These are phyloP conservation scores for Oceanodroma tethys DNA, from an alignment of 2,113 vertebrate species.

Conservation along the genomic window DNA sequence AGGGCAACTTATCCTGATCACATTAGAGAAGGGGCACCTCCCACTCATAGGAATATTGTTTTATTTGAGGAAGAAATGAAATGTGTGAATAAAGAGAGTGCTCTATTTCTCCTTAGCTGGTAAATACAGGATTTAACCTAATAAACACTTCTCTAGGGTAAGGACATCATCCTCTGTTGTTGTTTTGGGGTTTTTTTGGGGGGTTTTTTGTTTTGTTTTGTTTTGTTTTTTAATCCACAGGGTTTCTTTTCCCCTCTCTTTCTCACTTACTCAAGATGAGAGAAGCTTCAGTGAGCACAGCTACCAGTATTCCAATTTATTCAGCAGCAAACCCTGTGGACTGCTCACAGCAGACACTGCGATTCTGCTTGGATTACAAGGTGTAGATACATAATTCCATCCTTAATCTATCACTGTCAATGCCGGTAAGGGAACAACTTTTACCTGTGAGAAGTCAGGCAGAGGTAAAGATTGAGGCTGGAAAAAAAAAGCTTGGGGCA, in stretches of 20 bases:
- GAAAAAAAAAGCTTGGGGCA: not conserved
- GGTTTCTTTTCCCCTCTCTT: not conserved
- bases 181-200: too few species aligned
- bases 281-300: constrained; percentile 24
- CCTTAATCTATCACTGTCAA: constrained; percentile 26
- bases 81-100: not conserved
- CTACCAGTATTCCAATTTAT: constrained; percentile 45
- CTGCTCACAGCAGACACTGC: not conserved
- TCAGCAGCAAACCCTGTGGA: constrained; percentile 25
- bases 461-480: not conserved
- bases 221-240: not conserved
- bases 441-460: not conserved
- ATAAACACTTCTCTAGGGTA: not conserved
- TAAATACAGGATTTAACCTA: not conserved
- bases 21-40: not conserved
- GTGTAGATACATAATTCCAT: constrained; percentile 6
- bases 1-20: not conserved
- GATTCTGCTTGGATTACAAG: constrained; percentile 33
- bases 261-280: not conserved
- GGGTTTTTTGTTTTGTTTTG: not conserved
- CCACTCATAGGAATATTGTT: not conserved
- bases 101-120: not conserved
- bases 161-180: not conserved
- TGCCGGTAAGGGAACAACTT: not conserved
- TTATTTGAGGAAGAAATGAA: not conserved